Evolutionary conservation across 2,888 invertebrate genomes (phyloP).

Genomic region (Lasioglossum zephyrum): DNA sequence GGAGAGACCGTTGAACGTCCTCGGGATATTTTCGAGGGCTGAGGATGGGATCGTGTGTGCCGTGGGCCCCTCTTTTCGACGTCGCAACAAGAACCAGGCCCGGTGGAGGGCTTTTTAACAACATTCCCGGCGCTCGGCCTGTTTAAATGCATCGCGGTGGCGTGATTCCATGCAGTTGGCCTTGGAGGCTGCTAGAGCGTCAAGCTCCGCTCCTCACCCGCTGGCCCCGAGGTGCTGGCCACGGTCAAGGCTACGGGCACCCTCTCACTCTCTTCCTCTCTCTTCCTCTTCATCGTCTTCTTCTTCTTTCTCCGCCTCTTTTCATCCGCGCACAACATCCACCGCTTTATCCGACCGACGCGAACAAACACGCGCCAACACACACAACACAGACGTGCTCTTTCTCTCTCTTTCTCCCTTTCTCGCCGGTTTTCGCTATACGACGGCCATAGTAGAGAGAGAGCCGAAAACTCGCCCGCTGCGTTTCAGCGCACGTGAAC

Average conservation of each 20-base stretch:
- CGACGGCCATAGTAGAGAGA: not conserved
- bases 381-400: not conserved
- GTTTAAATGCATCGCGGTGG: constrained; percentile 73
- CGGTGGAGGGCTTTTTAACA: constrained; percentile 56
- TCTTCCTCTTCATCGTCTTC: constrained; percentile 50
- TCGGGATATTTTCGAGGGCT: constrained; percentile 1
- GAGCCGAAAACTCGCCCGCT: constrained; percentile 46
- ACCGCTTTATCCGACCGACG: constrained; percentile 34
- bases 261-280: constrained; percentile 36
- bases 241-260: constrained; percentile 82
- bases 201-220: constrained; percentile 71
- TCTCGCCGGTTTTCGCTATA: not conserved
- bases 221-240: constrained; percentile 82
- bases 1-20: constrained; percentile 12
- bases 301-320: constrained; percentile 58
- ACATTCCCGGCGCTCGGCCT: constrained; percentile 62
- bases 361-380: constrained; percentile 15
- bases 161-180: constrained; percentile 81
- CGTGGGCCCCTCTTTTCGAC: constrained; percentile 18
- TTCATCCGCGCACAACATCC: constrained; percentile 30
- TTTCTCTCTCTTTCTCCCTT: not conserved
- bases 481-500: constrained; percentile 55
- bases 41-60: not conserved
- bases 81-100: constrained; percentile 13
- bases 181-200: constrained; percentile 79